phyloP scores from a whole-genome alignment of 2,113 vertebrate genomes.

The Pteronura brasiliensis region DNA sequence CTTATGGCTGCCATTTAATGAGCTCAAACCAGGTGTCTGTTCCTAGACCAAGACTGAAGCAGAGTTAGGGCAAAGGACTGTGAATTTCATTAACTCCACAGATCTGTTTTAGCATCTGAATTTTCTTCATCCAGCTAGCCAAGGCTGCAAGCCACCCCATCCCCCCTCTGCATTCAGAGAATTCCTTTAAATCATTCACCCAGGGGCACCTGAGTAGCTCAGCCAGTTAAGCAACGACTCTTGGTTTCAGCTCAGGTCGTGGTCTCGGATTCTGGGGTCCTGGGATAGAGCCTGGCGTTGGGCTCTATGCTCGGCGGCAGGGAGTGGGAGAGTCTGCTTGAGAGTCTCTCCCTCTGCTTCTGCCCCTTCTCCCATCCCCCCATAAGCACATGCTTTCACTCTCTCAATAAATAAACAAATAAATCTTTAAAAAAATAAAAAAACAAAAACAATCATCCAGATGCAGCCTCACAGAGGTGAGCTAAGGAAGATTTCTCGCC shows the following conservation, averaged over 20 bases:
- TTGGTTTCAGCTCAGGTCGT: background rate
- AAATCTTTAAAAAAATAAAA: background rate
- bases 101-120: slow-evolving; percentile 13
- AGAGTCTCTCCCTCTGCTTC: background rate
- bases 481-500: background rate
- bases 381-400: background rate
- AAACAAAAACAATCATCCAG: background rate
- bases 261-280: background rate
- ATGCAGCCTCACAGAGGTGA: background rate
- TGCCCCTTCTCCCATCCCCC: background rate
- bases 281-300: background rate
- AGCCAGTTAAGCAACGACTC: background rate
- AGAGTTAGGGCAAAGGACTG: slow-evolving; percentile 32
- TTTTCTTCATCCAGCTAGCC: background rate
- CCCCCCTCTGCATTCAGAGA: background rate
- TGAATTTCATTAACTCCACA: slow-evolving; percentile 39
- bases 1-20: background rate
- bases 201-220: background rate
- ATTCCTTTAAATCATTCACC: background rate
- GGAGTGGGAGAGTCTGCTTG: background rate
- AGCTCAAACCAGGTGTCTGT: slow-evolving; percentile 25
- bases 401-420: background rate
- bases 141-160: background rate
- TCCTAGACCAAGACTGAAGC: background rate
- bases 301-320: rapidly evolving